These are phyloP conservation scores for Phyto melanocephala DNA, from an alignment of 2,888 invertebrate species.

Conservation along the genomic window DNA sequence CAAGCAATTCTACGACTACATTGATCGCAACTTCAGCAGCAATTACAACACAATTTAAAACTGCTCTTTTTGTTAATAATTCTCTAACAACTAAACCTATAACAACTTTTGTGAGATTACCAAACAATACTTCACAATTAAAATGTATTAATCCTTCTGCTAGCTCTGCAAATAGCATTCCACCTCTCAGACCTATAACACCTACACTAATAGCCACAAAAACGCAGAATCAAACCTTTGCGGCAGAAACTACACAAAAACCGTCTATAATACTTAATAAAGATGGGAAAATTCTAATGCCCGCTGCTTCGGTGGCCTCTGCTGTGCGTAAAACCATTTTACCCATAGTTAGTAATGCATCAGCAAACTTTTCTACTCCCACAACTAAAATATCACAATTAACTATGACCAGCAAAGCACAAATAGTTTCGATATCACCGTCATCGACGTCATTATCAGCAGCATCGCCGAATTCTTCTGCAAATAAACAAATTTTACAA, in stretches of 20 bases:
- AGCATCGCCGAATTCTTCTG: background rate
- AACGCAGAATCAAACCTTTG: background rate
- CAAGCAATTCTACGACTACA: background rate
- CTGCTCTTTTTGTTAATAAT: background rate
- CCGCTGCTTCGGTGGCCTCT: constrained; percentile 55
- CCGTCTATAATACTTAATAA: constrained; percentile 48
- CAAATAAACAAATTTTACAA: constrained; percentile 66
- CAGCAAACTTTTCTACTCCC: background rate
- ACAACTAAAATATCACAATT: background rate
- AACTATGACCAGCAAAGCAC: background rate
- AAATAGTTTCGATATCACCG: background rate
- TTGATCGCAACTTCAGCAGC: background rate
- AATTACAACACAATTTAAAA: background rate
- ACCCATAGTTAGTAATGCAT: constrained; percentile 27
- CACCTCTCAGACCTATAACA: constrained; percentile 32
- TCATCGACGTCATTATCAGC: background rate
- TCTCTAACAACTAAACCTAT: constrained; percentile 4
- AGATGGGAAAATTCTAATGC: constrained; percentile 45
- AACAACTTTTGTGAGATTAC: constrained; percentile 23
- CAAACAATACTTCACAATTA: background rate
- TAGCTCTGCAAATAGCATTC: background rate
- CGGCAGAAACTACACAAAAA: background rate
- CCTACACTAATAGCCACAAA: background rate
- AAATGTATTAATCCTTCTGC: background rate
- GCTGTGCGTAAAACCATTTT: constrained; percentile 60